Conservation (phyloP, 2,888 invertebrate species). For the Busseola fusca region DNA sequence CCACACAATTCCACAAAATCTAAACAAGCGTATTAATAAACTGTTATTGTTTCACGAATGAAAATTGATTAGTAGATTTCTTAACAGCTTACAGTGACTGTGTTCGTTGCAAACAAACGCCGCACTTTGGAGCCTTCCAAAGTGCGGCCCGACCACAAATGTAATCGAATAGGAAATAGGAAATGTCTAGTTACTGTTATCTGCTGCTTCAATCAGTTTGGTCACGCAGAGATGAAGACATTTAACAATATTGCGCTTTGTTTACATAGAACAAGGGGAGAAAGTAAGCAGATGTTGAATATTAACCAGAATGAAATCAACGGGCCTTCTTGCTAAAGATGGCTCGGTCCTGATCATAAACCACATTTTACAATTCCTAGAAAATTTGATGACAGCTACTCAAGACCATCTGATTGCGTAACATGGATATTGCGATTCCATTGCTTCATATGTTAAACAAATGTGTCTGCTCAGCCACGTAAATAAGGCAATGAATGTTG, state of each 20-base stretch:
- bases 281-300: background rate
- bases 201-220: slow-evolving; percentile 60
- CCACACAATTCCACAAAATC: slow-evolving; percentile 3
- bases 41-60: slow-evolving; percentile 43
- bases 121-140: too few species aligned
- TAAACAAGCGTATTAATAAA: slow-evolving; percentile 26
- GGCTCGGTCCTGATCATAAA: background rate
- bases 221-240: slow-evolving; percentile 44
- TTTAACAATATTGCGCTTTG: slow-evolving; percentile 19
- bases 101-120: slow-evolving; percentile 52
- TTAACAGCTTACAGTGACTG: slow-evolving; percentile 15
- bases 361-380: too few species aligned
- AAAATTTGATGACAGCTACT: background rate
- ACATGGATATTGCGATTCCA: background rate
- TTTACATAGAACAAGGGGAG: background rate
- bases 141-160: slow-evolving; percentile 65
- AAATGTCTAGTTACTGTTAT: slow-evolving; percentile 72
- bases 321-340: background rate
- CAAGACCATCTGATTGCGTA: background rate
- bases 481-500: background rate
- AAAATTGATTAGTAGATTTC: slow-evolving; percentile 47
- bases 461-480: background rate
- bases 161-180: slow-evolving; percentile 73
- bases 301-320: background rate
- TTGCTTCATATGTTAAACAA: background rate